These are phyloP conservation scores for Drosophila albomicans DNA, from an alignment of 1,140 invertebrate species.

Conservation along the genomic window DNA sequence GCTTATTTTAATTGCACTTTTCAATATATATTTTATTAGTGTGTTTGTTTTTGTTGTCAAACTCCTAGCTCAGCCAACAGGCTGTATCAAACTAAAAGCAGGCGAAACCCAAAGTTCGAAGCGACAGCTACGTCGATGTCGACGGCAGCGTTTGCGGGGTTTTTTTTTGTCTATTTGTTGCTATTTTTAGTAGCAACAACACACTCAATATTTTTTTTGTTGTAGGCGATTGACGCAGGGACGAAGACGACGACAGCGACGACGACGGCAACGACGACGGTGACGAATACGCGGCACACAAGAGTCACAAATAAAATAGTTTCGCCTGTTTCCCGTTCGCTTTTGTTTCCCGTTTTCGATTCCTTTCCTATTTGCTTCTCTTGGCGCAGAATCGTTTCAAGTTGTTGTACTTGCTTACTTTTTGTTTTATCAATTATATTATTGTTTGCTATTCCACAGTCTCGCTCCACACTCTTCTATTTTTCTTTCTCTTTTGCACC, in stretches of 20 bases:
- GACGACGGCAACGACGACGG: conserved; percentile 1
- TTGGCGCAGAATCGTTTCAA: conserved; percentile 10
- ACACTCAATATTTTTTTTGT: conserved; percentile 12
- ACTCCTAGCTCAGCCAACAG: conserved; percentile 25
- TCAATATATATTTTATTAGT: conserved; percentile 4
- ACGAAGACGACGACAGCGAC: conserved; percentile 23
- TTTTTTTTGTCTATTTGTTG: conserved; percentile 63
- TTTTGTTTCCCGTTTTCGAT: conserved; percentile 23
- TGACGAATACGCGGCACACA: background rate
- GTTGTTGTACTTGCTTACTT: conserved; percentile 4
- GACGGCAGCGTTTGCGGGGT: conserved; percentile 9
- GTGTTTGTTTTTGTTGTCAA: background rate
- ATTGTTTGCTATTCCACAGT: conserved; percentile 44
- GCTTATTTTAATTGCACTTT: conserved; percentile 20
- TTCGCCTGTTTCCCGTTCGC: conserved; percentile 13
- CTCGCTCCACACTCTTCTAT: conserved; percentile 28
- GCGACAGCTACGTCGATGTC: no score
- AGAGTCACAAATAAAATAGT: conserved; percentile 8
- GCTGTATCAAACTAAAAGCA: conserved; percentile 26
- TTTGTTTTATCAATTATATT: conserved; percentile 66
- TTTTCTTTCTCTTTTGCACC: conserved; percentile 3
- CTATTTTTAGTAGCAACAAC: conserved; percentile 72
- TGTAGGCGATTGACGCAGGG: conserved; percentile 22
- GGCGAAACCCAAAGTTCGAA: conserved; percentile 17
- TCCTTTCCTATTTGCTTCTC: background rate